A percentile compares a stretch with the other conserved stretches of the same genome.
These are phyloP conservation scores for Vesta saturnalis DNA, from an alignment of 2,888 invertebrate genomes.

Conservation along the genomic window DNA sequence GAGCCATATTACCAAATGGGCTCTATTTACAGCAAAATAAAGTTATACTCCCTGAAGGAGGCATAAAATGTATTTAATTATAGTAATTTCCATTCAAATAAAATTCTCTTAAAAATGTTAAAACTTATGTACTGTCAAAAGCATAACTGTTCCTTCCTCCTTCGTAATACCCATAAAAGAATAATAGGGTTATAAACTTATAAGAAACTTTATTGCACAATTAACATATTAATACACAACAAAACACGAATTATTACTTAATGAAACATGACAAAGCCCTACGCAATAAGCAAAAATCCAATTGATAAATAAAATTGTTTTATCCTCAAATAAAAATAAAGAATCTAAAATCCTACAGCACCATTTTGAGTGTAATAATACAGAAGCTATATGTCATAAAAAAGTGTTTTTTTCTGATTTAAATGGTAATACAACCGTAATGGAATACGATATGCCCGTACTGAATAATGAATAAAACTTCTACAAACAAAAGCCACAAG, in stretches of 20 bases:
- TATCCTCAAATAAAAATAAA: neutral
- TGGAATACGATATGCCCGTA: constrained; percentile 12
- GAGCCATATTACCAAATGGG: no score
- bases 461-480: constrained; percentile 6
- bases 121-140: neutral
- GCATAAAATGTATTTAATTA: neutral
- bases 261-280: neutral
- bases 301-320: neutral
- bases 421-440: constrained; percentile 11
- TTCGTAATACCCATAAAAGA: neutral
- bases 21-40: no score
- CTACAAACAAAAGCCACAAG: neutral
- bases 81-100: neutral
- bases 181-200: neutral
- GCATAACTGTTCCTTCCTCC: neutral
- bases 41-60: no score
- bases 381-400: constrained; percentile 10
- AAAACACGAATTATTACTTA: constrained; percentile 1
- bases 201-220: neutral
- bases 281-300: neutral
- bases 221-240: neutral
- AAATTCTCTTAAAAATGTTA: neutral
- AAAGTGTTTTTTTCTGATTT: constrained; percentile 10
- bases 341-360: neutral
- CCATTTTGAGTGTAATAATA: constrained; percentile 9